Evolutionary conservation across 2,888 invertebrate species (phyloP), one percentile per base, ranked within the genome.

Genomic region (Caenorhabditis angaria): DNA sequence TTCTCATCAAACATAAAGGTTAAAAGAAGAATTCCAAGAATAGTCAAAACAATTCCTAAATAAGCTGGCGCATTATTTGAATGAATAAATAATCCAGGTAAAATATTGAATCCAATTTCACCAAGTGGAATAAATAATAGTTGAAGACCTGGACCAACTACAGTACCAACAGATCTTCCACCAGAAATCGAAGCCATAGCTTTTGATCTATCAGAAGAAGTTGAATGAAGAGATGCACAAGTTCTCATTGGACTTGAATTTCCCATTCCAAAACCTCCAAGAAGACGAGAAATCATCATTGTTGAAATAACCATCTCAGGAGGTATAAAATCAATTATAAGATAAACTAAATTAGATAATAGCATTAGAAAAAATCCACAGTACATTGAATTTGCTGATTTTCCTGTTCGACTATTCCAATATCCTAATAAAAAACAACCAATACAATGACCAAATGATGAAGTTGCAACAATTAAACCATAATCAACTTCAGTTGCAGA

Each of bases 281-380:
- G 20, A 35, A 66, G 64, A 8, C 71, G 48, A 41, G 58, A 63
- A 24, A 67, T 8, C 71, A 71, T 67, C 4, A 71, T 71, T n/a
- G 61, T 22, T 8, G 57, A 59, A 8, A 55, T 66, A 4, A 71
- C 71, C 59, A 55, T 63, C 10, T 18, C 18, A 27, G 60, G 2
- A n/a, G 71, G 71, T 18, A 71, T 55, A 4, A 22, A 25, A 32
- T 71, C 71, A 10, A 71, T 56, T 10, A 67, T 50, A 5, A 71
- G 60, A 53, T 71, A 71, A 41, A 71, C 64, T 20, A 71, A 51
- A 25, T 71, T 71, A n/a, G 71, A 66, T 10, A 66, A 63, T 24
- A 71, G 66, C 71, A 71, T 71, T 22, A 71, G 57, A 12, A 67
- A 22, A 50, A 71, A 67, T 0, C 71, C 71, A 28, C 71, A 71